Evolutionary conservation across 2,797 vertebrate genomes (phyloP), one percentile per base, ranked within the genome.

Genomic region (Sarcoramphus papa): DNA sequence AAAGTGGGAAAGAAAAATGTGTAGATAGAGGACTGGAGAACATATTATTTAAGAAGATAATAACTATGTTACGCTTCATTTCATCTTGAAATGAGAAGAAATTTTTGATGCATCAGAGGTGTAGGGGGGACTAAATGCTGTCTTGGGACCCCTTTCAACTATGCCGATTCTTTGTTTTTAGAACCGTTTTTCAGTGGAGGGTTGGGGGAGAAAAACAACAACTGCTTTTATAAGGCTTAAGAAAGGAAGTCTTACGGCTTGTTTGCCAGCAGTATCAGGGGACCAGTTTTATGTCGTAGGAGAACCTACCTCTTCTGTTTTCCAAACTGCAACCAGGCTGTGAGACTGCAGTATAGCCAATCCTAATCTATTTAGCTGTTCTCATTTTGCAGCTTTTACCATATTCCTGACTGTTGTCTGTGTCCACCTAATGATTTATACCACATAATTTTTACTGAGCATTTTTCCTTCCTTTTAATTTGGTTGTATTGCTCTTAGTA

Each of bases 151-250:
- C 14, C 21, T 90, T 92, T 85, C 28, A 74, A 24, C 45, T 85
- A 7, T 30, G 6, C 23, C 0, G 0, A 11, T 74, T 82, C 40
- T 92, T 89, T 76, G 14, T 1, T 40, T 91, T 85, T 67, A 76
- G 47, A 94, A 35, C 14, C 0, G 0, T 51, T 89, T 79, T 87
- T 87, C 62, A 56, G 0, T 37, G 45, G 30, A 21, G 10, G n/a
- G 6, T 65, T 1, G 0, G 41, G 51, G 9, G 13, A 47, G 14
- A 41, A 91, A 59, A 74, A 25, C 2, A 74, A 18, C 30, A 41
- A 28, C 22, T 16, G 19, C 16, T 87, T 87, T 76, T 72, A 28
- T 76, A 73, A 72, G 15, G 21, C 28, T 80, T 70, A 60, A 69
- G 65, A 87, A 53, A 85, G 31, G 27, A 77, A 79, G 9, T 53